Evolutionary conservation across 2,113 vertebrate species (phyloP), one percentile per base, ranked within the genome.

Genomic region (Hirundichthys speculiger): DNA sequence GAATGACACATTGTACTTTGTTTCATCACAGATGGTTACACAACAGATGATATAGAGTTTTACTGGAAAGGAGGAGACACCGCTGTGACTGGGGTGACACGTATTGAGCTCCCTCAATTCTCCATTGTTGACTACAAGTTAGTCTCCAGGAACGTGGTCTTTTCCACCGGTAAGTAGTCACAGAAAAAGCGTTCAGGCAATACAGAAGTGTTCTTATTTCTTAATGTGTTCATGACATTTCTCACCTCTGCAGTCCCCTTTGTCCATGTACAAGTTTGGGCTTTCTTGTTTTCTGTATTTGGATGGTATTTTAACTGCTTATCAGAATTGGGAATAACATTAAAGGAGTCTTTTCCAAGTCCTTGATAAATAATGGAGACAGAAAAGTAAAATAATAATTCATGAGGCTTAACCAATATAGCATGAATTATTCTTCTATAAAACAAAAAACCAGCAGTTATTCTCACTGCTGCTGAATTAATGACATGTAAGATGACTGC

Each of bases 11-110:
- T 40, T 19, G 1, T 42, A 12, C 11, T 21, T 38, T 39, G 20
- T 56, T 39, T 65, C 62, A 27, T 80, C 77, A 47, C 86, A 99
- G 98, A 99, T 78, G 98, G 98, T 69, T 99, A 99, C 83, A 99
- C 98, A 1, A 99, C 97, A 0, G 98, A 99, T 4, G 98, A 99
- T 79, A 99, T 99, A 10, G 95, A 98, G 68, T 99, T 99, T 86
- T 98, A 99, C 85, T 99, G 98, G 98, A 95, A 95, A 75, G 98
- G 98, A 15, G 97, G 96, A 39, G 94, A 99, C 61, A 92, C 87
- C 0, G 98, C 98, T 1, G 96, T 99, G 49, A 95, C 96, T 0
- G 98, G 97, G 0, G 97, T 99, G 73, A 93, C 95, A 6, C 95
- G 94, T 63, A 99, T 99, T 20, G 96, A 99, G 78, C 94, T 99